phyloP scores from a whole-genome alignment of 92 coral and sea anemone species.

The Heliopora coerulea region DNA sequence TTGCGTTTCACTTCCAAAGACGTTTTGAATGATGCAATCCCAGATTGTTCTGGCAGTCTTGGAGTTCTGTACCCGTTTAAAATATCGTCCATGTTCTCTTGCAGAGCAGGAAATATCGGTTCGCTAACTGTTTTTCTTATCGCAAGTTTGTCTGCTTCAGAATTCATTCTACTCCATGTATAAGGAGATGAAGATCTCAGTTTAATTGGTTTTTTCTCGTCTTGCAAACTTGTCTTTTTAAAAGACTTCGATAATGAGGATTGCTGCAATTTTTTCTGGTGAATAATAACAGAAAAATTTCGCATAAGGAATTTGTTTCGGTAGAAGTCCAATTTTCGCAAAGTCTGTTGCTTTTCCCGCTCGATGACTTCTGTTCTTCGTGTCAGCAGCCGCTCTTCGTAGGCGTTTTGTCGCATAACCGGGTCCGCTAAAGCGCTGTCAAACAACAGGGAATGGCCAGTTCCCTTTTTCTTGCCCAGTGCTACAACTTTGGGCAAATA shows the following conservation, averaged over 20 bases:
- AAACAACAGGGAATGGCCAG: neutral
- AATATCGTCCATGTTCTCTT: slow-evolving; percentile 29
- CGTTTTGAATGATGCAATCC: neutral
- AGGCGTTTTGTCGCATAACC: slow-evolving; percentile 24
- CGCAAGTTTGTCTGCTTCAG: neutral
- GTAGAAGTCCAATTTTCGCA: slow-evolving; percentile 5
- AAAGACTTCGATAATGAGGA: neutral
- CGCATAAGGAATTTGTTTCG: slow-evolving; percentile 11
- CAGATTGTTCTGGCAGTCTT: slow-evolving; percentile 1
- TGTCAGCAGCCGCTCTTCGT: slow-evolving; percentile 11
- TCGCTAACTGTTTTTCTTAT: slow-evolving; percentile 1
- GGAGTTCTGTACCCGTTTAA: slow-evolving; percentile 29
- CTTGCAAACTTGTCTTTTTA: neutral
- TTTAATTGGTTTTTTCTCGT: neutral
- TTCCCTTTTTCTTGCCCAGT: neutral
- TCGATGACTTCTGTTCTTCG: slow-evolving; percentile 23
- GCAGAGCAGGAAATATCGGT: neutral
- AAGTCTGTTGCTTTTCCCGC: slow-evolving; percentile 22
- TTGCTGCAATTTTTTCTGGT: neutral
- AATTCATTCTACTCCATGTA: neutral
- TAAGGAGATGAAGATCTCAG: neutral
- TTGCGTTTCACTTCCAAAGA: neutral
- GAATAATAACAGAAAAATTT: slow-evolving; percentile 2
- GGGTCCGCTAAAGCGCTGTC: slow-evolving; percentile 14
- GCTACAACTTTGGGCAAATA: slow-evolving; percentile 24